phyloP scores from a whole-genome alignment of 2,888 invertebrate species.

The Acheta domesticus region DNA sequence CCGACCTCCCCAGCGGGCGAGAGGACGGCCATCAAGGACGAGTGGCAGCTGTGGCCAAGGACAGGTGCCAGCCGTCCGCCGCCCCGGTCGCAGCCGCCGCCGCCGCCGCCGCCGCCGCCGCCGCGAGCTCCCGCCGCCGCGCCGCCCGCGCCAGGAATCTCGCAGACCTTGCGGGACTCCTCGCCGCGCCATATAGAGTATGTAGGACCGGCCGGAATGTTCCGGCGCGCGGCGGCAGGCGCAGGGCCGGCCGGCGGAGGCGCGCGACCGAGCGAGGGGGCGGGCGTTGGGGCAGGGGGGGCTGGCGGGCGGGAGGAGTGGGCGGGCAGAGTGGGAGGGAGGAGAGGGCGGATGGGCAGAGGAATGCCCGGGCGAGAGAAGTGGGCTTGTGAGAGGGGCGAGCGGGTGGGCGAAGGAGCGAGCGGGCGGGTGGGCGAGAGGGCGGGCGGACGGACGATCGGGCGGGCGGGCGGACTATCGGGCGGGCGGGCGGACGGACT shows the following conservation, averaged over 20 bases:
- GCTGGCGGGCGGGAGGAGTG: not conserved
- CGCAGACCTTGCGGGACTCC: constrained; percentile 10
- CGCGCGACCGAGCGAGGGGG: not conserved
- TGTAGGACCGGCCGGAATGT: constrained; percentile 5
- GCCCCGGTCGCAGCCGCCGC: not conserved
- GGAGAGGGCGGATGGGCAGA: not conserved
- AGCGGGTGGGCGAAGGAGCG: no score
- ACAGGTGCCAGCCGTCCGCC: not conserved
- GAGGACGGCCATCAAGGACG: not conserved
- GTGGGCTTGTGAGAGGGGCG: no score
- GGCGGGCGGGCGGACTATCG: no score
- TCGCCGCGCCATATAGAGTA: not conserved
- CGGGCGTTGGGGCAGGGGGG: not conserved
- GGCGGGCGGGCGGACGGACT: no score
- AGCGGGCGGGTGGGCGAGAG: no score
- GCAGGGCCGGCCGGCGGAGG: not conserved
- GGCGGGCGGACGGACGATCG: no score
- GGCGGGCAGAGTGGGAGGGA: not conserved
- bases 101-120: not conserved
- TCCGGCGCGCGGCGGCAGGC: not conserved
- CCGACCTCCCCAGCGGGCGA: not conserved
- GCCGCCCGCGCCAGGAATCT: constrained; percentile 1
- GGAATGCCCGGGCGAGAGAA: no score
- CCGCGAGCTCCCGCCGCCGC: no score
- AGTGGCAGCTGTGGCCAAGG: not conserved